A percentile compares a stretch with the other conserved stretches of the same genome.
Evolutionary conservation across 2,888 invertebrate species (phyloP).

Genomic region (Trachelus stipa): DNA sequence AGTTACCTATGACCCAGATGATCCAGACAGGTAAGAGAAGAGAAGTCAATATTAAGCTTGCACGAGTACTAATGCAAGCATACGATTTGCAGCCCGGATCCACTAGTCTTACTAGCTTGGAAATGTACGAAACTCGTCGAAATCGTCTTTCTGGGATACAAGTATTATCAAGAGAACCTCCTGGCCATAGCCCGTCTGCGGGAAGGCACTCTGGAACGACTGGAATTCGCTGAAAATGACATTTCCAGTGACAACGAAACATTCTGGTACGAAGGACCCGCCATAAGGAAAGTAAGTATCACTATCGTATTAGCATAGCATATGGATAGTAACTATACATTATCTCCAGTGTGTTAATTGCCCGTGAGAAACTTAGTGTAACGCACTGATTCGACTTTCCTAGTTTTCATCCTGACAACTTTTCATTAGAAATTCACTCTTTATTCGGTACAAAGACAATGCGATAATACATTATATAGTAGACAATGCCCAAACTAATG

Average conservation of each 20-base stretch:
- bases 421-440: not conserved
- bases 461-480: not conserved
- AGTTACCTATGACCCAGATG: conserved; percentile 43
- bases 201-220: conserved; percentile 69
- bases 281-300: conserved; percentile 51
- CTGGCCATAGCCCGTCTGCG: conserved; percentile 75
- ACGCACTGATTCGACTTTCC: not conserved
- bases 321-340: not conserved
- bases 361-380: not conserved
- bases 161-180: conserved; percentile 73
- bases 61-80: conserved; percentile 21
- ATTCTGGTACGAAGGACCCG: conserved; percentile 42
- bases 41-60: not conserved
- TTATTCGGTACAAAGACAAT: not conserved
- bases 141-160: conserved; percentile 71
- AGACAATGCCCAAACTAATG: not conserved
- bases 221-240: conserved; percentile 71
- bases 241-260: conserved; percentile 50
- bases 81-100: conserved; percentile 67
- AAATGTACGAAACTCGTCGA: conserved; percentile 72
- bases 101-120: conserved; percentile 77
- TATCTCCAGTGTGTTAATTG: not conserved
- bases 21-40: conserved; percentile 45
- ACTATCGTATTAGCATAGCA: not conserved
- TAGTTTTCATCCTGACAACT: not conserved